Base-by-base conservation (phyloP, 2,888 invertebrate species). In the Malacosoma neustria region DNA sequence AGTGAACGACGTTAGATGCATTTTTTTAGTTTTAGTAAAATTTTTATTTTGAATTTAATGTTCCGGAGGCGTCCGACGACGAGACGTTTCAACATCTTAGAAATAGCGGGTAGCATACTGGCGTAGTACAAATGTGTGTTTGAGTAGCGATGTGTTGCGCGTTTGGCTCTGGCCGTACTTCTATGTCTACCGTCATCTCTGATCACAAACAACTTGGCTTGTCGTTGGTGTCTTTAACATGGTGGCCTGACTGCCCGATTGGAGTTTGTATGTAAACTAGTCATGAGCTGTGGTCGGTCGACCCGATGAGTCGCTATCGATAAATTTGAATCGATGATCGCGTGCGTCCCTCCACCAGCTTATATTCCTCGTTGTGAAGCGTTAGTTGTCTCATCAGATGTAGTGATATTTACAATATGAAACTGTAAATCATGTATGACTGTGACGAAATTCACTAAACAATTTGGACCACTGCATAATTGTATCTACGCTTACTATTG, bases 91-190 rank as follows among this genome's bases (percentile, higher is more conserved):
- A 5, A 22, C 22, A 49, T 43, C 47, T 51, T 65, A 64, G 57
- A 47, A 35, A 48, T 72, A 74, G 73, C 72, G 72, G 74, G 72
- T 72, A 72, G 72, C 72, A 72, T 75, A 76, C 80, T 80, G 80
- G 70, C 75, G 74, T 77, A 81, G 82, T 82, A 80, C 81, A 82
- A 82, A 81, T 75, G 73, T 67, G 51, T 62, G 75, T 68, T 68
- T 74, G 77, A 57, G 49, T 69, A 67, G 62, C 49, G 51, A 44
- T 37, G 35, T 43, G 40, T 45, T 49, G 57, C 54, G 54, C 48
- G 49, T 47, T 51, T 48, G 52, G 51, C 47, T 51, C 47, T 48
- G 39, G 49, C 49, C n/a, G n/a, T n/a, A 53, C 56, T 56, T 46
- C 50, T 46, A 41, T 45, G 43, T 34, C 34, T 30, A 13, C 35